Evolutionary conservation across 2,888 invertebrate genomes (phyloP).

Genomic region (Dastarcus helophoroides): DNA sequence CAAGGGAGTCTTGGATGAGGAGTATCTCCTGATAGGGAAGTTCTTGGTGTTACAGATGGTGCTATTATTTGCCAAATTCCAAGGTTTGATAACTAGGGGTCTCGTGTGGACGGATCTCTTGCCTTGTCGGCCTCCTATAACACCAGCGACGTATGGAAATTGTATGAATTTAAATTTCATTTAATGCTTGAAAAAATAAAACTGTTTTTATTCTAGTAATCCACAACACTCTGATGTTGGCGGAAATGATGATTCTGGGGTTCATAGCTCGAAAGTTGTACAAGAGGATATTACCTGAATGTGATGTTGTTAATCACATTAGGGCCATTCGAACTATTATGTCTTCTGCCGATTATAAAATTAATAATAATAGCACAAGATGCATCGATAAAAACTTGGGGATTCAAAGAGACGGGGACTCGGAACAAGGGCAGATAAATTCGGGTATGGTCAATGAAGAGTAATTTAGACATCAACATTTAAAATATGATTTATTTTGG

Average conservation of each 20-base stretch:
- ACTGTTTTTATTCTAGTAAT: constrained; percentile 46
- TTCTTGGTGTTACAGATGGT: constrained; percentile 53
- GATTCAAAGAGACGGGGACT: too few relatives aligned
- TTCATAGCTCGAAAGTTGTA: constrained; percentile 52
- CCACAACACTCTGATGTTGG: constrained; percentile 52
- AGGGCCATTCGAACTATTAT: background rate
- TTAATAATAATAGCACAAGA: background rate
- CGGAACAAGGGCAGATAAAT: too few relatives aligned
- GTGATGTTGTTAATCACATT: constrained; percentile 13
- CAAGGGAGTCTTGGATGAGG: constrained; percentile 33
- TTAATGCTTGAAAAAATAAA: background rate
- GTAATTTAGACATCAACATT: too few relatives aligned
- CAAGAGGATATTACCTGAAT: constrained; percentile 36
- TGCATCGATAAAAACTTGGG: constrained; percentile 1
- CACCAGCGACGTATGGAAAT: constrained; percentile 54
- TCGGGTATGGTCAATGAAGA: too few relatives aligned
- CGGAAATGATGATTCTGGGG: constrained; percentile 57
- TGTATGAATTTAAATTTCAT: too few relatives aligned
- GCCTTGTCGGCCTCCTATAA: constrained; percentile 53
- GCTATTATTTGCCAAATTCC: constrained; percentile 55
- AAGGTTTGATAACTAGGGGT: constrained; percentile 47
- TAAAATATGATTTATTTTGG: too few relatives aligned
- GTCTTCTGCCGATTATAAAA: background rate
- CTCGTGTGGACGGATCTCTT: constrained; percentile 44
- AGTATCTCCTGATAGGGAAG: constrained; percentile 37